These are phyloP conservation scores for Megaceryle alcyon DNA, from an alignment of 2,797 vertebrate species.

Conservation along the genomic window DNA sequence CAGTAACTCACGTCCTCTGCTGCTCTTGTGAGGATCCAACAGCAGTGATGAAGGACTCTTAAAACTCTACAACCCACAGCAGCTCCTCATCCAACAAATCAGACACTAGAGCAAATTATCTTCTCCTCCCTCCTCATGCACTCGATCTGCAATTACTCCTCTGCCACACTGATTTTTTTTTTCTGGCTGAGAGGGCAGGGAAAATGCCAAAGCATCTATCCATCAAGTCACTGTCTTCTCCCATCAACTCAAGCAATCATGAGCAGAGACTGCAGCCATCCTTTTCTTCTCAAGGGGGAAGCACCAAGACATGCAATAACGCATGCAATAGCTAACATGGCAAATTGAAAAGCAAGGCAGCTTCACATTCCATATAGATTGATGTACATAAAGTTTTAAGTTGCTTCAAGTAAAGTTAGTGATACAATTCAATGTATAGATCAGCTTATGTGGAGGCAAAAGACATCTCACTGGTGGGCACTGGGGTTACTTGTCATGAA, in stretches of 20 bases:
- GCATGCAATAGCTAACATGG: fast-evolving
- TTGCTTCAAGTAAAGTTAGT: background rate
- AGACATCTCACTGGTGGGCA: background rate
- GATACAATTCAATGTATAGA: background rate
- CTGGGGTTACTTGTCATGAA: background rate
- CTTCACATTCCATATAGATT: background rate
- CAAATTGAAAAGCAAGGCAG: background rate
- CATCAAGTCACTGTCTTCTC: background rate
- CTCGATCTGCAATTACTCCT: background rate
- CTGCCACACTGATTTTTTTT: background rate
- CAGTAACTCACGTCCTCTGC: background rate
- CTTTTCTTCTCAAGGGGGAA: background rate
- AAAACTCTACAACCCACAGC: background rate
- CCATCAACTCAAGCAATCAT: background rate
- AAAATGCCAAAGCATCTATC: background rate
- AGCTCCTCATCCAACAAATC: background rate
- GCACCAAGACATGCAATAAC: background rate
- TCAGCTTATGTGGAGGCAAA: background rate
- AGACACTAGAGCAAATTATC: background rate
- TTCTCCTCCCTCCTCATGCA: background rate
- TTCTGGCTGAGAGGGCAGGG: background rate
- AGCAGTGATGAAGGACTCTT: background rate
- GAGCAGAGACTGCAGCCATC: background rate
- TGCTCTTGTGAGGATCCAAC: background rate
- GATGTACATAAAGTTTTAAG: background rate